phyloP scores from a whole-genome alignment of 2,888 invertebrate genomes.

The Hypselothyrea guttata region DNA sequence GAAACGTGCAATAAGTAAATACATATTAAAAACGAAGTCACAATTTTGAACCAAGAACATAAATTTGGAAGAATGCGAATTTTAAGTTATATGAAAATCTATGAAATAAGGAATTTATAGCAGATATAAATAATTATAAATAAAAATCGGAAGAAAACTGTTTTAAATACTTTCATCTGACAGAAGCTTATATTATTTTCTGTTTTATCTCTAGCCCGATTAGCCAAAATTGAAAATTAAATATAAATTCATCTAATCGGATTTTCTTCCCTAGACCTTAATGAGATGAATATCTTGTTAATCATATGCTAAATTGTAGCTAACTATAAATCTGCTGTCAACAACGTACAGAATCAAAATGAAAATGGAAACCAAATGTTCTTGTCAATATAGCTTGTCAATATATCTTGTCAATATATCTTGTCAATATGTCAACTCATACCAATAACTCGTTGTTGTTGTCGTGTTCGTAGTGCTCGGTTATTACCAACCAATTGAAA shows the following conservation, averaged over 20 bases:
- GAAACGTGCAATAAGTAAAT: slow-evolving; percentile 2
- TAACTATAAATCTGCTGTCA: slow-evolving; percentile 28
- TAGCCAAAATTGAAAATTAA: too few species aligned
- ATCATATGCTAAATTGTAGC: slow-evolving; percentile 45
- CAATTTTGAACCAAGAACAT: slow-evolving; percentile 17
- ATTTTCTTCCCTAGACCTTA: too few species aligned
- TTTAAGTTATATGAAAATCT: slow-evolving; percentile 19
- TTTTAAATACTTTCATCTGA: slow-evolving; percentile 33
- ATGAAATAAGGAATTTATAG: background rate
- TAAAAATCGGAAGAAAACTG: too few species aligned
- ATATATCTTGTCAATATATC: slow-evolving; percentile 63
- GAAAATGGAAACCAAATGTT: background rate
- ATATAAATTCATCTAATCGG: too few species aligned
- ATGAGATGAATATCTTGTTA: slow-evolving; percentile 31
- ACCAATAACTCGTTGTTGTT: slow-evolving; percentile 62
- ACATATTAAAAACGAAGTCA: slow-evolving; percentile 23
- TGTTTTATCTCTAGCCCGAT: too few species aligned
- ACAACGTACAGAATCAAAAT: slow-evolving; percentile 30
- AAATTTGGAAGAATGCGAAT: slow-evolving; percentile 34
- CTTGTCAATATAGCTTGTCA: slow-evolving; percentile 41
- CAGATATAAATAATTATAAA: background rate
- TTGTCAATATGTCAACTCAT: slow-evolving; percentile 58
- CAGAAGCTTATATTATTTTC: too few species aligned
- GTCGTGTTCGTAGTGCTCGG: slow-evolving; percentile 54
- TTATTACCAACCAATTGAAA: slow-evolving; percentile 35